Evolutionary conservation across 2,113 vertebrate genomes (phyloP).

Genomic region (Muntiacus muntjak): DNA sequence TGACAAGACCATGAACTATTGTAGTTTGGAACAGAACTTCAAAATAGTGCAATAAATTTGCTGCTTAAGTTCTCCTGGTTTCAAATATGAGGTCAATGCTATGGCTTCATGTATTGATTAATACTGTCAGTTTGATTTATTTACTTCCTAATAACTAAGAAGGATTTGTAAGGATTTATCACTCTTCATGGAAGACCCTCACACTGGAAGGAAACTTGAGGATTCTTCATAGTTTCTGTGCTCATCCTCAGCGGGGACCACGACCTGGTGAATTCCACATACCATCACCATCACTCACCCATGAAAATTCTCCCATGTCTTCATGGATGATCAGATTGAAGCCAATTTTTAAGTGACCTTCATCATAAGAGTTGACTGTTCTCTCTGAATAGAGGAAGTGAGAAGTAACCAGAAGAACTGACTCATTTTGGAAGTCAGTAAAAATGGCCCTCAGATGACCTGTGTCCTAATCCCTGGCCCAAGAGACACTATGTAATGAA

Average conservation of each 20-base stretch:
- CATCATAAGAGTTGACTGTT: background rate
- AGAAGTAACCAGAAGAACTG: background rate
- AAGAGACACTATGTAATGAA: background rate
- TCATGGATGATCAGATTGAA: background rate
- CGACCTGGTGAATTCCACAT: background rate
- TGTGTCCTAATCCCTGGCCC: background rate
- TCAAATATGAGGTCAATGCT: constrained; percentile 46
- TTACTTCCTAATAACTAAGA: constrained; percentile 62
- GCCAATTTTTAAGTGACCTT: background rate
- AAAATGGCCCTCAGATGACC: background rate
- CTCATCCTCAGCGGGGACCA: background rate
- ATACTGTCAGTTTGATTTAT: constrained; percentile 64
- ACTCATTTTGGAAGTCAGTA: background rate
- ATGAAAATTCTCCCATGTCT: background rate
- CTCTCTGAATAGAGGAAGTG: background rate
- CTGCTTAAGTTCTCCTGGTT: constrained; percentile 25
- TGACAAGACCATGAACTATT: constrained; percentile 44
- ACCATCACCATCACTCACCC: rapidly evolving
- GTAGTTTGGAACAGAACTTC: constrained; percentile 4
- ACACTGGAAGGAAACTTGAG: background rate
- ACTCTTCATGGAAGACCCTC: background rate
- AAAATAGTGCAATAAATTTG: constrained; percentile 28
- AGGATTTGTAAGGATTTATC: constrained; percentile 49
- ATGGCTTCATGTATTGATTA: constrained; percentile 51
- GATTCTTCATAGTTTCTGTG: background rate